phyloP scores from a whole-genome alignment of 2,888 invertebrate genomes.

The Mystacides longicornis region DNA sequence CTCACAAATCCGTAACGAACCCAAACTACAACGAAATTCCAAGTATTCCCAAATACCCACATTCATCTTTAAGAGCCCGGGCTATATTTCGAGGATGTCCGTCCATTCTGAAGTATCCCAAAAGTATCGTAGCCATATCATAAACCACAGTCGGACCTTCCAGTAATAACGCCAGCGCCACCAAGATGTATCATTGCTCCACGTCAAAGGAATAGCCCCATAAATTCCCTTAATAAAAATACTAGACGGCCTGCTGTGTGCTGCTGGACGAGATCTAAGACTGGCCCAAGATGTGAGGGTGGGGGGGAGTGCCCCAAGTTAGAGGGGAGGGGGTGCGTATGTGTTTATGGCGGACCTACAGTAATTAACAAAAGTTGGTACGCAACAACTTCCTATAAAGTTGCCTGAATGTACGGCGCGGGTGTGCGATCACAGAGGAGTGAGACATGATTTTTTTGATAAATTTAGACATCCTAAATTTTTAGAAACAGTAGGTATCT shows the following conservation, averaged over 20 bases:
- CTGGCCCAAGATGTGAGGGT: background rate
- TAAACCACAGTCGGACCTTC: background rate
- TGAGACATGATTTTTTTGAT: too few relatives aligned
- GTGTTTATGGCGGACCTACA: background rate
- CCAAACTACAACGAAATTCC: too few relatives aligned
- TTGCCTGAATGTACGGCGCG: background rate
- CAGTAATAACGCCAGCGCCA: background rate
- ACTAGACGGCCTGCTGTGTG: background rate
- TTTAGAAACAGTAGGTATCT: too few relatives aligned
- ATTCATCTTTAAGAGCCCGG: too few relatives aligned
- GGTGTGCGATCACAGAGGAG: background rate
- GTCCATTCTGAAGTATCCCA: too few relatives aligned
- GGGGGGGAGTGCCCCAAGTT: background rate
- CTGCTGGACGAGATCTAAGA: background rate
- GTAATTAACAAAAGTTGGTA: conserved; percentile 1
- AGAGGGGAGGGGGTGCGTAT: background rate
- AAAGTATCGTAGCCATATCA: background rate
- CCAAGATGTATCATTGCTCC: background rate
- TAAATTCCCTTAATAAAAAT: conserved; percentile 5
- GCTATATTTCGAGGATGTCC: too few relatives aligned
- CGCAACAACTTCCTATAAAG: background rate
- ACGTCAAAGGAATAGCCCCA: background rate
- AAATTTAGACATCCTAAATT: too few relatives aligned
- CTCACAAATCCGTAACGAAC: too few relatives aligned
- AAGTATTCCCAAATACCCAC: too few relatives aligned